Conservation (phyloP, 2,888 invertebrate genomes). For the Perizoma affinitatum region DNA sequence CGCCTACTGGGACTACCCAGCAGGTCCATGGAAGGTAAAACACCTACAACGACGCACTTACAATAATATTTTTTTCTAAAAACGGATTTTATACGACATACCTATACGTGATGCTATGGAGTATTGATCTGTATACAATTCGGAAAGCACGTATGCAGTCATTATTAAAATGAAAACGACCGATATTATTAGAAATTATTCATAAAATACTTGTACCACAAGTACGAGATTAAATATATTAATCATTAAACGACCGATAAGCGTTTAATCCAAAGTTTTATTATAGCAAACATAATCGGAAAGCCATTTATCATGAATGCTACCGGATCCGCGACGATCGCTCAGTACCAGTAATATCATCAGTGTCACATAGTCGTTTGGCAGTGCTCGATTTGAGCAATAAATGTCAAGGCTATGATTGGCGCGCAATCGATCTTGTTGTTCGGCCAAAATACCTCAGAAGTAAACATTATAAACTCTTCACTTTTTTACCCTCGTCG, state of each 20-base stretch:
- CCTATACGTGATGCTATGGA: constrained; percentile 2
- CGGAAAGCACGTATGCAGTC: constrained; percentile 26
- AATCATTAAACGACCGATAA: constrained; percentile 15
- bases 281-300: constrained; percentile 1
- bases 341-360: constrained; percentile 25
- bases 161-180: not conserved
- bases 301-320: constrained; percentile 13
- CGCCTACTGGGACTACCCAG: no score
- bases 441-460: constrained; percentile 15
- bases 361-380: constrained; percentile 33
- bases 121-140: constrained; percentile 18
- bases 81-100: not conserved
- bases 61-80: constrained; percentile 9
- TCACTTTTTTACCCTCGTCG: not conserved
- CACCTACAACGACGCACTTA: constrained; percentile 15
- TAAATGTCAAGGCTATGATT: constrained; percentile 45
- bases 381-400: constrained; percentile 40
- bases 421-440: constrained; percentile 34
- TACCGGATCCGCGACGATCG: constrained; percentile 21
- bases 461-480: constrained; percentile 22
- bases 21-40: no score
- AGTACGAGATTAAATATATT: not conserved
- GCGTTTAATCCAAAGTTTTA: constrained; percentile 1
- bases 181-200: constrained; percentile 1
- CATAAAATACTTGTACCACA: not conserved